phyloP scores from a whole-genome alignment of 2,888 invertebrate species.

The Apantesis nais region DNA sequence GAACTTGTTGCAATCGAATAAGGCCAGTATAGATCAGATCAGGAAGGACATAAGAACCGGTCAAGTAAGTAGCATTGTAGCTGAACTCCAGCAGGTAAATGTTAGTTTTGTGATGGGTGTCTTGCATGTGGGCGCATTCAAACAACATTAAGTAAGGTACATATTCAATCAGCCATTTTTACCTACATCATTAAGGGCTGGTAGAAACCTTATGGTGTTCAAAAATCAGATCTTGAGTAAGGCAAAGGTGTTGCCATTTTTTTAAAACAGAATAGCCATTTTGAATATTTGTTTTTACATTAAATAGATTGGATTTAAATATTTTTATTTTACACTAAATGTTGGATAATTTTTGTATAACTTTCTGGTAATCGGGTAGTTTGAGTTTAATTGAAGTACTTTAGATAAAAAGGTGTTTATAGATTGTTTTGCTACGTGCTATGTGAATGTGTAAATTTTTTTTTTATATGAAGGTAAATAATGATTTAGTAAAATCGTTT shows the following conservation, averaged over 20 bases:
- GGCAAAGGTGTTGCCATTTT: not conserved
- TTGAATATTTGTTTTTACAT: too few species aligned
- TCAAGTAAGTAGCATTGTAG: slow-evolving; percentile 60
- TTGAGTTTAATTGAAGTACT: too few species aligned
- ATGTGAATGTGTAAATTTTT: too few species aligned
- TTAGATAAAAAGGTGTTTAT: too few species aligned
- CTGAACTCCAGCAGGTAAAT: slow-evolving; percentile 32
- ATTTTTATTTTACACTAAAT: too few species aligned
- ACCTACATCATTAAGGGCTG: not conserved
- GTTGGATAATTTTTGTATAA: too few species aligned
- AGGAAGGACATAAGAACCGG: slow-evolving; percentile 68
- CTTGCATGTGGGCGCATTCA: not conserved
- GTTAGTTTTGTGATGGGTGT: not conserved
- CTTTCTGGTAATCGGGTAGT: too few species aligned
- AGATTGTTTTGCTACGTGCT: too few species aligned
- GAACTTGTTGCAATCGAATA: slow-evolving; percentile 91
- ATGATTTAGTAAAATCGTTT: too few species aligned
- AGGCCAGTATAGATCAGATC: slow-evolving; percentile 84
- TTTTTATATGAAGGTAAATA: too few species aligned
- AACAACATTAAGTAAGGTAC: not conserved
- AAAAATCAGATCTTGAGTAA: not conserved
- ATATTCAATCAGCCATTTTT: not conserved
- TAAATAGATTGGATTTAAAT: too few species aligned
- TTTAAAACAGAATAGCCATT: too few species aligned
- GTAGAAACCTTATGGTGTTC: not conserved